Conservation (phyloP, 2,113 vertebrate species). For the Nothobranchius furzeri region DNA sequence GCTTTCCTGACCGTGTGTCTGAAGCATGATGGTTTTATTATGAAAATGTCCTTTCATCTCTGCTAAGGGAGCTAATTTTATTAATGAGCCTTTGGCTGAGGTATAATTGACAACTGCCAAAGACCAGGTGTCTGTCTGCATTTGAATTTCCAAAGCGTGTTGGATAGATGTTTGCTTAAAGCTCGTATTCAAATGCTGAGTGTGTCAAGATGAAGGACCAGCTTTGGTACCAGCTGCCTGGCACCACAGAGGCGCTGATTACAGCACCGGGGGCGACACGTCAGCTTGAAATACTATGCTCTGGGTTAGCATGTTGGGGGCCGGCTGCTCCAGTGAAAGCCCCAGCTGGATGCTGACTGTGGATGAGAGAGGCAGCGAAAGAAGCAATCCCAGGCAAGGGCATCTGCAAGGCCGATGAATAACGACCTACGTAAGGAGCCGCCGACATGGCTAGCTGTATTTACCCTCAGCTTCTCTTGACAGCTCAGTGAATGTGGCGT, state of each 20-base stretch:
- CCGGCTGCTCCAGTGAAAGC: constrained; percentile 36
- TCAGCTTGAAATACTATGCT: constrained; percentile 41
- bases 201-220: constrained; percentile 50
- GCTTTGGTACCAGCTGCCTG: constrained; percentile 57
- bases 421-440: constrained; percentile 37
- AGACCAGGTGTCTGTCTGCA: constrained; percentile 62
- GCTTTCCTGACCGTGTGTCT: constrained; percentile 13
- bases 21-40: constrained; percentile 42
- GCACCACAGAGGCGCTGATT: constrained; percentile 39
- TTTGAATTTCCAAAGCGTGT: constrained; percentile 47
- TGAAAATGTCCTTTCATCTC: constrained; percentile 60
- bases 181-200: constrained; percentile 53
- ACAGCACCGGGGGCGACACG: constrained; percentile 38
- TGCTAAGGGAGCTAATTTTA: constrained; percentile 46
- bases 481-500: constrained; percentile 42
- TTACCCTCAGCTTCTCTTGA: constrained; percentile 52
- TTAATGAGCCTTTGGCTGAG: constrained; percentile 58
- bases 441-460: constrained; percentile 50
- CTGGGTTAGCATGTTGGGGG: constrained; percentile 46
- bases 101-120: constrained; percentile 55
- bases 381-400: constrained; percentile 51
- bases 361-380: constrained; percentile 21
- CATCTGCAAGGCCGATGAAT: constrained; percentile 59
- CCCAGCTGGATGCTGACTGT: constrained; percentile 48
- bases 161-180: constrained; percentile 39